These are phyloP conservation scores for Beris chalybata DNA, from an alignment of 2,888 invertebrate genomes.

Conservation along the genomic window DNA sequence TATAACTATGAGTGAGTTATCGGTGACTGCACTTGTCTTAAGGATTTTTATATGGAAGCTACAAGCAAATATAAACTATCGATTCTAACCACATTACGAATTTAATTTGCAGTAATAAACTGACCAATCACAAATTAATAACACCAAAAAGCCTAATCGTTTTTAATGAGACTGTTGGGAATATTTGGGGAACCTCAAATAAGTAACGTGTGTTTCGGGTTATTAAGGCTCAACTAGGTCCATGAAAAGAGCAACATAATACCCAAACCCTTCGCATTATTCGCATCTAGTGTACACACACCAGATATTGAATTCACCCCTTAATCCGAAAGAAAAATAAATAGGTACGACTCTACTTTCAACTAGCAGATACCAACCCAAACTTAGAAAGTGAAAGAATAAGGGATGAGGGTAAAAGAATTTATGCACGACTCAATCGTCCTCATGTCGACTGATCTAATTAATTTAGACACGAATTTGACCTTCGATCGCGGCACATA, in stretches of 20 bases:
- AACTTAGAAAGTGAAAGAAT: background rate
- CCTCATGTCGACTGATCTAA: slow-evolving; percentile 34
- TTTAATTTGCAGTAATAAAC: too few relatives aligned
- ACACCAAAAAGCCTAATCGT: slow-evolving; percentile 10
- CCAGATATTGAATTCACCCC: background rate
- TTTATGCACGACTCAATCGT: slow-evolving; percentile 5
- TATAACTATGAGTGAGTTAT: too few relatives aligned
- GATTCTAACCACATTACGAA: too few relatives aligned
- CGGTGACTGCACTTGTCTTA: too few relatives aligned
- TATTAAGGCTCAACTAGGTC: slow-evolving; percentile 27
- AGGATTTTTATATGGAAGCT: too few relatives aligned
- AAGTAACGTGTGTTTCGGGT: slow-evolving; percentile 34
- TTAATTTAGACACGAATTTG: slow-evolving; percentile 43
- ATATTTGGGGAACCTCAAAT: slow-evolving; percentile 31
- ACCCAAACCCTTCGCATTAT: slow-evolving; percentile 10
- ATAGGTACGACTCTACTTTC: background rate
- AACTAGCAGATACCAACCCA: slow-evolving; percentile 11
- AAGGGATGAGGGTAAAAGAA: background rate
- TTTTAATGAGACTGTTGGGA: slow-evolving; percentile 34
- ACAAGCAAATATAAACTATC: too few relatives aligned
- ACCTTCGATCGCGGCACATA: slow-evolving; percentile 39
- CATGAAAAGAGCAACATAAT: slow-evolving; percentile 15
- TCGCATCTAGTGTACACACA: background rate
- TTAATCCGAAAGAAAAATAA: background rate
- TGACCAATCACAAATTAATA: too few relatives aligned